A percentile compares a stretch with the other conserved stretches of the same genome.
Conservation (phyloP, 1,140 invertebrate species). For the Diprion similis region DNA sequence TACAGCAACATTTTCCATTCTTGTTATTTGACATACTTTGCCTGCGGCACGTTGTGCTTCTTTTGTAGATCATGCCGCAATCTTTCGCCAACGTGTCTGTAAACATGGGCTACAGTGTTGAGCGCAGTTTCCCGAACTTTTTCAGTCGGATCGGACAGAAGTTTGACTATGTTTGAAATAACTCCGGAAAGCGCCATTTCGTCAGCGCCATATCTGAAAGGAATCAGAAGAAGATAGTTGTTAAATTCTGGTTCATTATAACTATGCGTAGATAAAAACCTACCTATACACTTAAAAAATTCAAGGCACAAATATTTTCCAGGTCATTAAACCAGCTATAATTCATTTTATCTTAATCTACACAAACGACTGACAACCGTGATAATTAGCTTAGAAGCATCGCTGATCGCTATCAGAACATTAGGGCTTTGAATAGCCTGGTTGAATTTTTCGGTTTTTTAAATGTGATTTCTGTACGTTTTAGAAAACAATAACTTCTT, state of each 20-base stretch:
- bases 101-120: slow-evolving; percentile 86
- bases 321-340: no score
- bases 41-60: slow-evolving; percentile 80
- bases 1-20: neutral
- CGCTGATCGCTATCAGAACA: neutral
- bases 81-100: slow-evolving; percentile 92
- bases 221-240: slow-evolving; percentile 20
- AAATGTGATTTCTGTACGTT: neutral
- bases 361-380: no score
- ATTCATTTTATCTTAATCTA: no score
- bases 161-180: slow-evolving; percentile 81
- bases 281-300: no score
- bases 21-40: slow-evolving; percentile 68
- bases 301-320: no score
- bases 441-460: no score
- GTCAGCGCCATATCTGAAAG: slow-evolving; percentile 80
- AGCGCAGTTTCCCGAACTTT: slow-evolving; percentile 88
- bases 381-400: neutral
- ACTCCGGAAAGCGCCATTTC: slow-evolving; percentile 82
- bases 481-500: slow-evolving; percentile 48
- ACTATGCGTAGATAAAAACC: no score
- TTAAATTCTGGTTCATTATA: no score
- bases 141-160: slow-evolving; percentile 88
- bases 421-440: no score
- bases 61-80: slow-evolving; percentile 82